Conservation (phyloP, 2,888 invertebrate species). For the Aromia moschata region DNA sequence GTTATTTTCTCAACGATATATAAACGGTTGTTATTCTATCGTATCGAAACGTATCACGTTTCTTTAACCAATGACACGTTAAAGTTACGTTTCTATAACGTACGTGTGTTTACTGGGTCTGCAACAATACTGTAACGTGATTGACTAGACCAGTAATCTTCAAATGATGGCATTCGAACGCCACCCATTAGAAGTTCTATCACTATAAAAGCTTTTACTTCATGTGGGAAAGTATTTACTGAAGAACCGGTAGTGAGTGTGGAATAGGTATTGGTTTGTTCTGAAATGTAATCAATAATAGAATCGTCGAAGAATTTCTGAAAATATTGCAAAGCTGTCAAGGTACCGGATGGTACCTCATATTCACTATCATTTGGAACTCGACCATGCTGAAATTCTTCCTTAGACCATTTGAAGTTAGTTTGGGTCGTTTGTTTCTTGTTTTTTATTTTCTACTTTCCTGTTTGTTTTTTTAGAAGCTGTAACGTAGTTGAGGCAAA, state of each 20-base stretch:
- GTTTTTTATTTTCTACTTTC: too few relatives aligned
- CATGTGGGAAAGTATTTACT: conserved; percentile 12
- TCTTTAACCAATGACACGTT: too few relatives aligned
- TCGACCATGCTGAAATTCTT: too few relatives aligned
- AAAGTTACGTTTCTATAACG: too few relatives aligned
- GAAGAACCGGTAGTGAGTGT: conserved; percentile 20
- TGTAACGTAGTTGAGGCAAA: too few relatives aligned
- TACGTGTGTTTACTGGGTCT: too few relatives aligned
- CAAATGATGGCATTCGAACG: conserved; percentile 24
- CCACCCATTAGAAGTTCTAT: conserved; percentile 29
- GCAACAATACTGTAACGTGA: conserved; percentile 22
- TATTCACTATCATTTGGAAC: background rate
- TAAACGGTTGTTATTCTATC: too few relatives aligned
- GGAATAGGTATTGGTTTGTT: conserved; percentile 24
- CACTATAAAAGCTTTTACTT: conserved; percentile 24
- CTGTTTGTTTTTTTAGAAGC: too few relatives aligned
- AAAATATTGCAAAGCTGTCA: background rate
- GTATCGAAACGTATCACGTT: too few relatives aligned
- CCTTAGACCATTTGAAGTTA: too few relatives aligned
- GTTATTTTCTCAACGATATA: too few relatives aligned
- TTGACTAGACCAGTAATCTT: conserved; percentile 21
- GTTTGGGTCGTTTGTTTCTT: too few relatives aligned
- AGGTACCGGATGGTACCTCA: background rate
- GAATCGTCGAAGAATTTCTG: background rate
- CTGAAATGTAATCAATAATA: conserved; percentile 7